Evolutionary conservation across 2,888 invertebrate genomes (phyloP), one percentile per base, ranked within the genome.

Genomic region (Hipparchia semele): DNA sequence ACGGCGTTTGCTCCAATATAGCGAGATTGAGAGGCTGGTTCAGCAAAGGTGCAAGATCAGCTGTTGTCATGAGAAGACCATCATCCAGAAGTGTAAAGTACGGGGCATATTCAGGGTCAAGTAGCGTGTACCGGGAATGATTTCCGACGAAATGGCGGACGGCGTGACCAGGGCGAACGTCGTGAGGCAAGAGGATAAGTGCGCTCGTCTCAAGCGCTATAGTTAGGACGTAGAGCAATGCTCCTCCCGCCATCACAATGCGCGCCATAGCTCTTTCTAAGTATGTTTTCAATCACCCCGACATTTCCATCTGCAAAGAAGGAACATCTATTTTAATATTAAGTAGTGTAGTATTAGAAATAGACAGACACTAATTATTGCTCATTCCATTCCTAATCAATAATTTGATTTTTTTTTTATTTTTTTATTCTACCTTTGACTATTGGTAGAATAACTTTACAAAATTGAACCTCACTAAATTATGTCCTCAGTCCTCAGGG

Each of bases 31-130:
- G 96, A 0, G 97, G 97, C 78, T 96, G 95, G 86, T 98, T 96
- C 75, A 98, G 96, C 75, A 98, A 91, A 12, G 98, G 97, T 70
- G 96, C 95, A 60, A 98, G 95, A 84, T 98, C 97, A 58, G 97
- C 96, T 46, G 98, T 98, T 64, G 98, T 98, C 98, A 98, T 98
- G 73, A 98, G 96, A 72, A 98, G 95, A 69, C 98, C 98, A 87
- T 98, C 97, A 79, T 96, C 96, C 73, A 98, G 95, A 79, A 98
- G 96, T 9, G 98, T 97, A 89, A 98, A 98, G 90, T 96, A 98
- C 79, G 97, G 96, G 65, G 97, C 96, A 87, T 96, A 97, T 77
- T 96, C 97, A 68, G 97, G 97, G 83, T 98, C 97, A 82, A 97
- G 90, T 78, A 94, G 89, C 72, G 95, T 94, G 83, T 95, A 94